These are phyloP conservation scores for Tuberolachnus salignus DNA, from an alignment of 2,888 invertebrate genomes.

Conservation along the genomic window DNA sequence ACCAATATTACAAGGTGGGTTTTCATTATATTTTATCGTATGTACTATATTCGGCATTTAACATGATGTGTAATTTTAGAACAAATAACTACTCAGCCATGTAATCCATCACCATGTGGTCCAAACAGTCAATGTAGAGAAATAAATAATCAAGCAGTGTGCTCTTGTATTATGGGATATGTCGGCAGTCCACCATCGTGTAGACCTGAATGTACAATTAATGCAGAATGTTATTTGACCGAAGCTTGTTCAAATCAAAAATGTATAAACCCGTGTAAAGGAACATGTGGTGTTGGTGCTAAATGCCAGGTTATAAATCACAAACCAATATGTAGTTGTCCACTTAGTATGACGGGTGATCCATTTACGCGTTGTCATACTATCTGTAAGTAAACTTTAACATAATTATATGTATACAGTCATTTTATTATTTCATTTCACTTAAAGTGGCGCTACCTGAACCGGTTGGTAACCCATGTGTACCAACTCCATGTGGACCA, in stretches of 20 bases:
- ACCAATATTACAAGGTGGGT: slow-evolving; percentile 60
- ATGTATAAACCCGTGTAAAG: slow-evolving; percentile 76
- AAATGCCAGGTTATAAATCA: slow-evolving; percentile 77
- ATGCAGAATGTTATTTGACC: slow-evolving; percentile 72
- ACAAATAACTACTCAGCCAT: slow-evolving; percentile 64
- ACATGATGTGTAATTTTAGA: slow-evolving; percentile 56
- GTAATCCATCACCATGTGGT: slow-evolving; percentile 69
- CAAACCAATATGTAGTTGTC: slow-evolving; percentile 75
- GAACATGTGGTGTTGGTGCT: slow-evolving; percentile 74
- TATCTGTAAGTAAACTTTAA: slow-evolving; percentile 48
- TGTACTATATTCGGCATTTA: not conserved
- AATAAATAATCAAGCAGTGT: slow-evolving; percentile 65
- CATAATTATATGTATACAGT: slow-evolving; percentile 59
- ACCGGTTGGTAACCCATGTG: slow-evolving; percentile 66
- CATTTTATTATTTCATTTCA: slow-evolving; percentile 61
- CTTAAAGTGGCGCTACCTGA: slow-evolving; percentile 61
- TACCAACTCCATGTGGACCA: slow-evolving; percentile 77
- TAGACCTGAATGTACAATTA: slow-evolving; percentile 74
- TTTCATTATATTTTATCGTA: not conserved
- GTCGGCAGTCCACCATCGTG: slow-evolving; percentile 73
- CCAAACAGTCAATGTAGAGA: slow-evolving; percentile 73
- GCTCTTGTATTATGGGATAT: slow-evolving; percentile 72
- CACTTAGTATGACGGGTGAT: slow-evolving; percentile 72
- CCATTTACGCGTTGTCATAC: slow-evolving; percentile 67
- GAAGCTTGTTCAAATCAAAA: slow-evolving; percentile 75